phyloP scores from a whole-genome alignment of 1,140 invertebrate genomes.

The Heliconius eleuchia region DNA sequence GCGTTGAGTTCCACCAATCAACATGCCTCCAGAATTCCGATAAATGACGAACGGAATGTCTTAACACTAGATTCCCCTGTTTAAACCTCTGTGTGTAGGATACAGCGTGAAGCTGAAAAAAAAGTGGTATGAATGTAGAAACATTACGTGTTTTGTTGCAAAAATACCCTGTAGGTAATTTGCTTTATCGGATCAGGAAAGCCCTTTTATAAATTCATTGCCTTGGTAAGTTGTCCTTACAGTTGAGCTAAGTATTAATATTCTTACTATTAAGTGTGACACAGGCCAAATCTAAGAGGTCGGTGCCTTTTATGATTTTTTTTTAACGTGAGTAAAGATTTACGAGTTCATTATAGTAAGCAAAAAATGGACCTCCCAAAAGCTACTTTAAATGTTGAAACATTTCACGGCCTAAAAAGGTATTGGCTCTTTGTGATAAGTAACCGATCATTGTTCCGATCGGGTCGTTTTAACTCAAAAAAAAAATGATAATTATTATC shows the following conservation, averaged over 20 bases:
- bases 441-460: constrained; percentile 8
- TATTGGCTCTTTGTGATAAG: constrained; percentile 6
- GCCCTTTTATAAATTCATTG: neutral
- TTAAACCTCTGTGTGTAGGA: too few species aligned
- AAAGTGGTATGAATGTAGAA: neutral
- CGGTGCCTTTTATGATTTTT: neutral
- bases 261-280: neutral
- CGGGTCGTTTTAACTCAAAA: neutral
- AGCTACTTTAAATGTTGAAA: constrained; percentile 11
- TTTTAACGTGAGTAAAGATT: neutral
- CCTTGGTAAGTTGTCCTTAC: neutral
- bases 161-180: neutral
- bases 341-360: neutral
- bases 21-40: too few species aligned
- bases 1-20: too few species aligned
- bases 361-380: constrained; percentile 15
- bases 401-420: constrained; percentile 10
- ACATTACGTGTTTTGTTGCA: neutral
- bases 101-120: neutral
- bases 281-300: neutral
- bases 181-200: constrained; percentile 4
- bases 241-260: neutral
- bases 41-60: too few species aligned
- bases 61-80: too few species aligned
- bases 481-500: neutral